phyloP scores from a whole-genome alignment of 2,797 vertebrate species.

The Glyptemys insculpta region DNA sequence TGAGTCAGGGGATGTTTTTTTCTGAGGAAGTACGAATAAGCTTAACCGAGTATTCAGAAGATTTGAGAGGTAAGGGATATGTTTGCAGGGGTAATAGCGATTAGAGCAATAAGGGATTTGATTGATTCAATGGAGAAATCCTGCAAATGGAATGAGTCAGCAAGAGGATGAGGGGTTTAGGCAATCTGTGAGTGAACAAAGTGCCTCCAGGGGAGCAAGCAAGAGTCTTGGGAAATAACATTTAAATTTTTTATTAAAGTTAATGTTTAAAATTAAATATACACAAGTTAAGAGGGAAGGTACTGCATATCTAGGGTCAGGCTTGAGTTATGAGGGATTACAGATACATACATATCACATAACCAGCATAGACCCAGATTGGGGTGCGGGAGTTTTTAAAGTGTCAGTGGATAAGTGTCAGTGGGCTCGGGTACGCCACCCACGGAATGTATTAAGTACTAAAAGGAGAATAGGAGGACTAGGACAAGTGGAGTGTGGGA shows the following conservation, averaged over 20 bases:
- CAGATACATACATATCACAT: too few species aligned
- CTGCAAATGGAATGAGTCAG: not conserved
- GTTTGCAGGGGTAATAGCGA: constrained; percentile 10
- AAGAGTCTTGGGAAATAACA: not conserved
- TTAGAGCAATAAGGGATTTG: constrained; percentile 23
- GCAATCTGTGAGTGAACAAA: not conserved
- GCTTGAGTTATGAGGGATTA: too few species aligned
- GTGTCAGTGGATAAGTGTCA: too few species aligned
- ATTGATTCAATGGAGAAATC: constrained; percentile 4
- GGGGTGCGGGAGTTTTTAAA: too few species aligned
- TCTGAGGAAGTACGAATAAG: constrained; percentile 40
- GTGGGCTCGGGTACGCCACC: too few species aligned
- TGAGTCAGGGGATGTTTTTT: constrained; percentile 44
- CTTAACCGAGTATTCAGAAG: constrained; percentile 50
- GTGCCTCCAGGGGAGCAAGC: not conserved
- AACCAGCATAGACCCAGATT: too few species aligned
- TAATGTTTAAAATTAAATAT: too few species aligned
- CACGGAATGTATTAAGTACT: too few species aligned
- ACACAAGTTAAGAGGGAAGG: too few species aligned
- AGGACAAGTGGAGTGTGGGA: not conserved
- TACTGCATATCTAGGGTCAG: too few species aligned
- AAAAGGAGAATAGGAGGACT: not conserved
- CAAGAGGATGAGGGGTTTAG: not conserved
- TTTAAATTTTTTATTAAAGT: too few species aligned
- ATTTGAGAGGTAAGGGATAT: constrained; percentile 61